These are phyloP conservation scores for Dendrolimus pini DNA, from an alignment of 2,888 invertebrate genomes.

Conservation along the genomic window DNA sequence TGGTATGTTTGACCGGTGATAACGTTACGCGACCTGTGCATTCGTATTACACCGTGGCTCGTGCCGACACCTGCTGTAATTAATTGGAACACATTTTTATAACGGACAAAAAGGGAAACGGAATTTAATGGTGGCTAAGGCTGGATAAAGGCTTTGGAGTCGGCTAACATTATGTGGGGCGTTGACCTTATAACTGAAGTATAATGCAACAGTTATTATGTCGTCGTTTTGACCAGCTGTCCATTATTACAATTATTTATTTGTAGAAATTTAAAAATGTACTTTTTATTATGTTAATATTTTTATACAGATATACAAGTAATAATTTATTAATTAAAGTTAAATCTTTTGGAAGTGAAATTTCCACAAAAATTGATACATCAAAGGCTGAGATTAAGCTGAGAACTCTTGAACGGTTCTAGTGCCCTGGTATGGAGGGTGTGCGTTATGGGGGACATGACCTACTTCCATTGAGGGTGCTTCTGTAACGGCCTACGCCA, in stretches of 20 bases:
- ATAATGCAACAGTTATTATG: no score
- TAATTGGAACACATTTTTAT: neutral
- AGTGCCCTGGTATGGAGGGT: slow-evolving; percentile 50
- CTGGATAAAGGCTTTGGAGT: neutral
- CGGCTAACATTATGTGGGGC: neutral
- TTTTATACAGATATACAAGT: no score
- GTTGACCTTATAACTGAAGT: neutral
- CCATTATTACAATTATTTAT: no score
- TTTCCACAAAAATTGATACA: neutral
- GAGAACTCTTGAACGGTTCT: slow-evolving; percentile 7
- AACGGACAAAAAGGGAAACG: neutral
- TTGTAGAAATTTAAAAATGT: no score
- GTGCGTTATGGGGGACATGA: slow-evolving; percentile 51
- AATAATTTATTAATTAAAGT: no score
- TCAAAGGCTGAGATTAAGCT: neutral
- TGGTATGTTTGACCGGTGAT: neutral
- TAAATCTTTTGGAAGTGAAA: neutral
- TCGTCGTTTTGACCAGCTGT: no score
- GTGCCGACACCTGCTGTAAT: neutral
- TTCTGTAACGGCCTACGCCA: slow-evolving; percentile 46
- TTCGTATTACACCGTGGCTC: neutral
- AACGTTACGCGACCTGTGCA: neutral
- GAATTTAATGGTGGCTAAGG: neutral
- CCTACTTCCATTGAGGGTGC: slow-evolving; percentile 57
- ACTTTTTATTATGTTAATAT: no score